A percentile compares a stretch with the other conserved stretches of the same genome.
These are phyloP conservation scores for Pseudoips prasinana DNA, from an alignment of 2,888 invertebrate species.

Conservation along the genomic window DNA sequence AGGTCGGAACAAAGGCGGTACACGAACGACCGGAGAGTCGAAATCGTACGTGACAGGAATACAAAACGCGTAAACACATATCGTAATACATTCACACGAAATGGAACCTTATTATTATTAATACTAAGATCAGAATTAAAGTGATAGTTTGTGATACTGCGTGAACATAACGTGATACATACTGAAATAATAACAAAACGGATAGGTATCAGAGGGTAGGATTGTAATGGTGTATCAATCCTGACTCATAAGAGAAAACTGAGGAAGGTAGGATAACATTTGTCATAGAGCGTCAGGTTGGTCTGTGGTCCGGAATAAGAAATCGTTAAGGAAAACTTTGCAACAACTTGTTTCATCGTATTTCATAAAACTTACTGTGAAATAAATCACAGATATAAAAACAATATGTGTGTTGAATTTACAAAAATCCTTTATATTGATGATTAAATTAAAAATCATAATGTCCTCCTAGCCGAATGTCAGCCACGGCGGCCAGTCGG, in stretches of 20 bases:
- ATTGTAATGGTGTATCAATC: slow-evolving; percentile 43
- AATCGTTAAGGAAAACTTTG: too few relatives aligned
- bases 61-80: slow-evolving; percentile 52
- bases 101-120: too few relatives aligned
- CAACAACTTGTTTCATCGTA: too few relatives aligned
- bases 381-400: too few relatives aligned
- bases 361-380: too few relatives aligned
- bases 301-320: neutral
- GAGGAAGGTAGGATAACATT: slow-evolving; percentile 22
- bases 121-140: too few relatives aligned
- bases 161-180: slow-evolving; percentile 62
- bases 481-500: too few relatives aligned
- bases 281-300: slow-evolving; percentile 20
- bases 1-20: slow-evolving; percentile 54
- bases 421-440: too few relatives aligned
- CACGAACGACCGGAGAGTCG: slow-evolving; percentile 58
- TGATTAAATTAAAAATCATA: too few relatives aligned
- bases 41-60: slow-evolving; percentile 67
- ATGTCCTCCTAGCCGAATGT: too few relatives aligned
- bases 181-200: slow-evolving; percentile 54
- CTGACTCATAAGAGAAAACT: slow-evolving; percentile 31
- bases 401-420: too few relatives aligned
- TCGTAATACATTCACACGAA: too few relatives aligned
- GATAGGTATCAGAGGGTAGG: slow-evolving; percentile 40
- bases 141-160: slow-evolving; percentile 29